Base-by-base conservation (phyloP, 2,888 invertebrate species). In the Oscheius sp. region DNA sequence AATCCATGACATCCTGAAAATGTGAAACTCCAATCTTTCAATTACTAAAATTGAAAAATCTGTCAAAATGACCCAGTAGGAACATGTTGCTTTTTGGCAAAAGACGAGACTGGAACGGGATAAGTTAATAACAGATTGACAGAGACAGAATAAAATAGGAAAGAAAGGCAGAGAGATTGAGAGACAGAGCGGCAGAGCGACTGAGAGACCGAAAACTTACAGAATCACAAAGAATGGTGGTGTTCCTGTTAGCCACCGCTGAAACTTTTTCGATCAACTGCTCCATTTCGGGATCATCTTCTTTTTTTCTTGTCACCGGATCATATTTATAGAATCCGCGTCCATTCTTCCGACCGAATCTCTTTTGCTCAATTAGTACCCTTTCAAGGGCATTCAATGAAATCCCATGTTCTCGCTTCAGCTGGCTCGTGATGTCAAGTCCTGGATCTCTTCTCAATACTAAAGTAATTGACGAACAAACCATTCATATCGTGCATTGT, bases 401-500 rank as follows among this genome's bases (percentile, higher is more conserved):
- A 76, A 77, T 76, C 21, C 78, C 79, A 53, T 84, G 63, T 55
- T 84, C 85, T 29, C 13, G 65, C 62, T 82, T 82, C 71, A 85
- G 71, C 62, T 82, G 81, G 21, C 73, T 79, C 59, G 73, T 63
- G 0, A 85, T 84, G 71, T 85, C 85, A 11, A 84, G 51, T 37
- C 79, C 79, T 79, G 42, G 32, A 75, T 10, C 1, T 13, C 32
- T 21, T 21, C 55, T 32, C 10, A 33, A 62, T 29, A 29, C 55
- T 11, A 1, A 47, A 48, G 4, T 11, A 2, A 21, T 11, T 32
- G 5, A 42, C 42, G 37, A 42, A 53, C 53, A 9, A 5, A 78
- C 85, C 85, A 73, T 85, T 85, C 85, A 85, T 84, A 65, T 85
- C 85, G 35, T 72, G 63, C 72, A 85, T 76, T 55, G 85, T 83